A percentile compares a stretch with the other conserved stretches of the same genome.
Evolutionary conservation across 2,797 vertebrate species (phyloP).

Genomic region (Xenops minutus): DNA sequence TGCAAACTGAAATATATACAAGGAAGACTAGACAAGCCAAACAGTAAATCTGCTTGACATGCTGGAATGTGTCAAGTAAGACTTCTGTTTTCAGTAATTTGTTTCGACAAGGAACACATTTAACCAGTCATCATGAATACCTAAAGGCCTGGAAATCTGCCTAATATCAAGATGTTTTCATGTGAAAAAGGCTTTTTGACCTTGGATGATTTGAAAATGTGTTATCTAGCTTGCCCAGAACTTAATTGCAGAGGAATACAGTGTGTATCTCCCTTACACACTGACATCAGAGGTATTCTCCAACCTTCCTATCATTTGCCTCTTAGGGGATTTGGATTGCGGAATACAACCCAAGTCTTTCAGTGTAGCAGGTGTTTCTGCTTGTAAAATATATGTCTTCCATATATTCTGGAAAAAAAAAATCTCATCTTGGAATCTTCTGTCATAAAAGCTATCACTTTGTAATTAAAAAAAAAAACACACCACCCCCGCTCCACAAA

Average conservation of each 20-base stretch:
- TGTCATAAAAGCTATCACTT: neutral
- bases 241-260: neutral
- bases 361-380: neutral
- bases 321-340: neutral
- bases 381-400: neutral
- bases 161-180: neutral
- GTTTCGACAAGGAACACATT: slow-evolving; percentile 49
- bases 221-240: slow-evolving; percentile 36
- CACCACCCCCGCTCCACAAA: fast-evolving
- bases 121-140: slow-evolving; percentile 22
- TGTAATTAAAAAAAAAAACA: neutral
- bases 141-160: slow-evolving; percentile 10
- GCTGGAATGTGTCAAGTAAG: slow-evolving; percentile 13
- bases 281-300: slow-evolving; percentile 23
- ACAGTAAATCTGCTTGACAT: neutral
- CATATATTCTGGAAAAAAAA: neutral
- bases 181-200: slow-evolving; percentile 24
- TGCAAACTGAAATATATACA: neutral
- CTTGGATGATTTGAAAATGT: slow-evolving; percentile 25
- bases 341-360: slow-evolving; percentile 15
- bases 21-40: slow-evolving; percentile 10
- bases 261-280: neutral
- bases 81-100: slow-evolving; percentile 28
- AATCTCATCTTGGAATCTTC: neutral
- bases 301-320: neutral